Evolutionary conservation across 2,113 vertebrate species (phyloP).

Genomic region (Otocyon megalotis): DNA sequence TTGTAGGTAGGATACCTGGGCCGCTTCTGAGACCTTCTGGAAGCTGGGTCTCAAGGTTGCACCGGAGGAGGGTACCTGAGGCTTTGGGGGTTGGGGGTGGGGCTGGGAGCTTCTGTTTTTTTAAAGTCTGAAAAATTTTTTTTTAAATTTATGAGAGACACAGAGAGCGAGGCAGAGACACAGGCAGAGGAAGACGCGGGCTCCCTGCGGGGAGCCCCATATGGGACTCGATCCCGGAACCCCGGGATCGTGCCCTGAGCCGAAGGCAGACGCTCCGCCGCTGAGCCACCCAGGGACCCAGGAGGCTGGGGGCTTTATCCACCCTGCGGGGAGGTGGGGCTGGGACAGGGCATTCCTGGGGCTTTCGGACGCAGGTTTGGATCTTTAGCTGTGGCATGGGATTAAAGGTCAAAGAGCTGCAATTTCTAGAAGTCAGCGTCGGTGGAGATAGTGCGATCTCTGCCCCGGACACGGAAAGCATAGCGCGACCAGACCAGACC

Average conservation of each 20-base stretch:
- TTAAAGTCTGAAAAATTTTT: too few species aligned
- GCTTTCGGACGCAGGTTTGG: background rate
- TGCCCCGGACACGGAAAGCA: background rate
- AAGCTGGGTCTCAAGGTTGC: too few species aligned
- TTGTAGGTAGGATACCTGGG: background rate
- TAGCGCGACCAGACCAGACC: background rate
- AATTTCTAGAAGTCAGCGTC: background rate
- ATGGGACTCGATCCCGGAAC: too few species aligned
- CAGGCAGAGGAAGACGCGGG: too few species aligned
- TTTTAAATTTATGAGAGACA: too few species aligned
- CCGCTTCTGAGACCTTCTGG: background rate
- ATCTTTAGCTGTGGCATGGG: background rate
- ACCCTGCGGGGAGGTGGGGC: background rate
- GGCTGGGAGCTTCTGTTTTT: too few species aligned
- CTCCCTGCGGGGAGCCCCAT: too few species aligned
- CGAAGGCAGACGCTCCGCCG: too few species aligned
- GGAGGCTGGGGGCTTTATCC: background rate
- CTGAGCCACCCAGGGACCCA: too few species aligned
- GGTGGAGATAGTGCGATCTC: background rate
- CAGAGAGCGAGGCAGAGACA: too few species aligned
- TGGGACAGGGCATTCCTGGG: background rate
- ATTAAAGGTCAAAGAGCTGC: slow-evolving; percentile 37
- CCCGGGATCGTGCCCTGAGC: too few species aligned
- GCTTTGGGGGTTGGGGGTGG: background rate
- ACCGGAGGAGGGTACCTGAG: background rate